Evolutionary conservation across 2,888 invertebrate species (phyloP).

Genomic region (Digitonthophagus gazella): DNA sequence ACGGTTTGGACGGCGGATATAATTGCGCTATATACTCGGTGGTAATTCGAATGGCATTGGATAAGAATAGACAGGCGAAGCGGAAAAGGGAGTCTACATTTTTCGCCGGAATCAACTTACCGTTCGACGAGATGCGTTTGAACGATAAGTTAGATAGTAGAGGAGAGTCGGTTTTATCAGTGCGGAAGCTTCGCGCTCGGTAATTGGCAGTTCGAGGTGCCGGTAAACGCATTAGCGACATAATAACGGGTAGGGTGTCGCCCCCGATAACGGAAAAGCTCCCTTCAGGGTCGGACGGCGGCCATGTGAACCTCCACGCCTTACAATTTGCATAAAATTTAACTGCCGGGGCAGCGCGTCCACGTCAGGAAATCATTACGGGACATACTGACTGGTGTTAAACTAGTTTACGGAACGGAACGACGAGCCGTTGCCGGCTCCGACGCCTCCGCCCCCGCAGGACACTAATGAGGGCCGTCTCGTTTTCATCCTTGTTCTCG

Average conservation of each 20-base stretch:
- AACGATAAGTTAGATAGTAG: slow-evolving; percentile 5
- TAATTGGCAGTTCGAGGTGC: slow-evolving; percentile 8
- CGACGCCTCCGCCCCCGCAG: neutral
- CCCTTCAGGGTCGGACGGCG: slow-evolving; percentile 3
- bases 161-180: slow-evolving; percentile 7
- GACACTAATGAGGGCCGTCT: neutral
- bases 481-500: neutral
- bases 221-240: slow-evolving; percentile 17
- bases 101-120: neutral
- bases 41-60: neutral
- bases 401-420: slow-evolving; percentile 13
- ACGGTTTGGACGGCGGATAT: neutral
- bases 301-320: slow-evolving; percentile 4
- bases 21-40: neutral
- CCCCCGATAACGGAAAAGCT: slow-evolving; percentile 2
- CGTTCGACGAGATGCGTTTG: slow-evolving; percentile 3
- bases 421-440: neutral
- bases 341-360: slow-evolving; percentile 9
- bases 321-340: slow-evolving; percentile 15
- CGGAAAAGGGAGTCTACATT: neutral
- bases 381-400: slow-evolving; percentile 13
- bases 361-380: slow-evolving; percentile 15
- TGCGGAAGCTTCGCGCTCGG: slow-evolving; percentile 7
- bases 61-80: neutral
- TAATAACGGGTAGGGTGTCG: slow-evolving; percentile 8